phyloP scores from a whole-genome alignment of 2,888 invertebrate genomes.

The Xanthia icteritia region DNA sequence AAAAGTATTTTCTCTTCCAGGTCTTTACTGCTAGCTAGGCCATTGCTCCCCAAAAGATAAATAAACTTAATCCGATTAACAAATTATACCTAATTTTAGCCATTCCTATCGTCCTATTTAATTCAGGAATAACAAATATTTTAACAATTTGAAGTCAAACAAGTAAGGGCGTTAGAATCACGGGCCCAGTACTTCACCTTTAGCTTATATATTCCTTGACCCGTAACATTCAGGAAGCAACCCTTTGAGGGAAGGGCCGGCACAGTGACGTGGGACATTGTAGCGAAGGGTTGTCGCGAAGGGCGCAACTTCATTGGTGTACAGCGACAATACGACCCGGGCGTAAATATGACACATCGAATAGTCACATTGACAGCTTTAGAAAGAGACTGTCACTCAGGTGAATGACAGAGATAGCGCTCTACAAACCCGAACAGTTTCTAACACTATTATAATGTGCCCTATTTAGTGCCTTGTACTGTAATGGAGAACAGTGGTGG shows the following conservation, averaged over 20 bases:
- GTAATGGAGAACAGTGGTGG: neutral
- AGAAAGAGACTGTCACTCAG: too few relatives aligned
- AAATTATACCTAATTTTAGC: neutral
- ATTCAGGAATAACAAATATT: conserved; percentile 12
- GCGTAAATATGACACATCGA: conserved; percentile 15
- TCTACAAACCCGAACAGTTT: neutral
- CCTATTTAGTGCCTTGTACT: neutral
- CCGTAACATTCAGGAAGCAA: conserved; percentile 54
- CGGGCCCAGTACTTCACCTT: conserved; percentile 30
- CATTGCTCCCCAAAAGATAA: conserved; percentile 16
- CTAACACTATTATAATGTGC: neutral
- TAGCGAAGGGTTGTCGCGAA: conserved; percentile 20
- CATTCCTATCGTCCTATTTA: neutral
- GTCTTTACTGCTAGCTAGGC: too few relatives aligned
- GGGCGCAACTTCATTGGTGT: conserved; percentile 29
- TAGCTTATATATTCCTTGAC: conserved; percentile 39
- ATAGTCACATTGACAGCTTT: neutral
- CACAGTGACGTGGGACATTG: conserved; percentile 28
- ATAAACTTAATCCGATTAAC: conserved; percentile 22
- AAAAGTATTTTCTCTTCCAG: too few relatives aligned
- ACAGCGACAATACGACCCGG: neutral
- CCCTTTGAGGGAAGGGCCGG: conserved; percentile 31
- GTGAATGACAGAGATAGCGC: neutral
- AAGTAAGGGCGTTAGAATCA: conserved; percentile 30
- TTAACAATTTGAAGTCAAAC: conserved; percentile 30